These are phyloP conservation scores for Limnephilus rhombicus DNA, from an alignment of 2,888 invertebrate genomes.

Conservation along the genomic window DNA sequence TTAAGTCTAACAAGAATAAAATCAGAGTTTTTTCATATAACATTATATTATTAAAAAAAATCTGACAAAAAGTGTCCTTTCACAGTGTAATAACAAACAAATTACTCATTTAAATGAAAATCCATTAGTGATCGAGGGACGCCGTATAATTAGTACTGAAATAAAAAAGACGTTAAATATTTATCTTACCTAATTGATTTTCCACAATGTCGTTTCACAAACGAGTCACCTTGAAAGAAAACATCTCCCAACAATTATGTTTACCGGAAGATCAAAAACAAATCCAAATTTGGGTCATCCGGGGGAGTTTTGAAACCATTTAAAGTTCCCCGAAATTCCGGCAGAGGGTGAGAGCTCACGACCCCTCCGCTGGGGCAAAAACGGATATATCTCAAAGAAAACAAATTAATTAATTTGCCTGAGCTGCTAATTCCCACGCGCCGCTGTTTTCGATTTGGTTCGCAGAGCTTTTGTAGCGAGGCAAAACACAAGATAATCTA, in stretches of 20 bases:
- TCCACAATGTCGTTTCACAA: neutral
- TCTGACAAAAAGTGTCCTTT: neutral
- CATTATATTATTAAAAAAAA: too few relatives aligned
- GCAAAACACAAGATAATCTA: constrained; percentile 40
- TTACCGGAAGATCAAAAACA: constrained; percentile 21
- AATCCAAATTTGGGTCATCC: constrained; percentile 27
- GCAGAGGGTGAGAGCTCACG: constrained; percentile 10
- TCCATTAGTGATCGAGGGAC: neutral
- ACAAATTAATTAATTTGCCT: constrained; percentile 62
- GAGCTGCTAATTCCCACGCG: constrained; percentile 45
- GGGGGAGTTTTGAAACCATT: constrained; percentile 9
- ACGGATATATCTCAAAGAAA: constrained; percentile 52
- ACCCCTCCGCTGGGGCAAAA: constrained; percentile 13
- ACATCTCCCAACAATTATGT: neutral
- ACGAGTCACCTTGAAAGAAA: neutral
- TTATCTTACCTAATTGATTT: neutral
- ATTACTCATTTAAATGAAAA: neutral
- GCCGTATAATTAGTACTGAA: neutral
- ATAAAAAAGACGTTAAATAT: neutral
- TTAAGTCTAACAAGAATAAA: too few relatives aligned
- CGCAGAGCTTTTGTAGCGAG: constrained; percentile 25
- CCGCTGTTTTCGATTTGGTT: constrained; percentile 49
- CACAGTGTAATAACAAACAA: neutral
- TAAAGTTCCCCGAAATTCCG: constrained; percentile 27
- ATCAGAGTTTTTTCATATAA: too few relatives aligned